Evolutionary conservation across 1,140 invertebrate species (phyloP).

Genomic region (Phenacoccus solenopsis): DNA sequence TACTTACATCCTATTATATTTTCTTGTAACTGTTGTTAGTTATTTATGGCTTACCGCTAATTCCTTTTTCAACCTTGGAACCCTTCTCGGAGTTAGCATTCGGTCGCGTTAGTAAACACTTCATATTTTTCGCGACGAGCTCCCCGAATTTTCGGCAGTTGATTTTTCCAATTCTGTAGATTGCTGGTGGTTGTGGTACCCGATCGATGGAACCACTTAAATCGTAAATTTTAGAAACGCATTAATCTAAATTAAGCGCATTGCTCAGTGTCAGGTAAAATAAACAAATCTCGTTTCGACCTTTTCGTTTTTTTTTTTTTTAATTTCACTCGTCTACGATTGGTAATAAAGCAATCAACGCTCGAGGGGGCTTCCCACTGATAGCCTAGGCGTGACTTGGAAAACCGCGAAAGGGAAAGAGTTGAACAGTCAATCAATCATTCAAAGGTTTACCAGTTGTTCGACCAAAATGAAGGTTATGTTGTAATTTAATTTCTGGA

Average conservation of each 20-base stretch:
- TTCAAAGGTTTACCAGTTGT: too few relatives aligned
- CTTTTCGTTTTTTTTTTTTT: too few relatives aligned
- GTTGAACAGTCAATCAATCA: too few relatives aligned
- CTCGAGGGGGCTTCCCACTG: too few relatives aligned
- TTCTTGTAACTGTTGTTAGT: slow-evolving; percentile 14
- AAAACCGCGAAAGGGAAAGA: too few relatives aligned
- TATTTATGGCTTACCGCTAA: slow-evolving; percentile 15
- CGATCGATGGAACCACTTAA: neutral
- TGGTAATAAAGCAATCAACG: too few relatives aligned
- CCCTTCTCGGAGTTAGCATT: neutral
- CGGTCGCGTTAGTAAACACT: neutral
- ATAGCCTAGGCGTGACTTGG: too few relatives aligned
- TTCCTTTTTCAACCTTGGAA: neutral
- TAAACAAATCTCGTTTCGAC: neutral
- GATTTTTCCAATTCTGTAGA: too few relatives aligned
- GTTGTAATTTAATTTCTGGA: too few relatives aligned
- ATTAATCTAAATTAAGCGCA: neutral
- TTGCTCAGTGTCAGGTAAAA: neutral
- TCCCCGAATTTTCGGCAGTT: neutral
- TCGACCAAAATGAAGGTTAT: too few relatives aligned
- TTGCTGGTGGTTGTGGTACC: neutral
- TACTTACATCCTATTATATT: slow-evolving; percentile 8
- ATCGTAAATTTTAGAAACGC: neutral
- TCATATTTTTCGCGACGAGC: neutral
- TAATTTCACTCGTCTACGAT: too few relatives aligned